Evolutionary conservation across 2,113 vertebrate species (phyloP).

Genomic region (Abramis brama): DNA sequence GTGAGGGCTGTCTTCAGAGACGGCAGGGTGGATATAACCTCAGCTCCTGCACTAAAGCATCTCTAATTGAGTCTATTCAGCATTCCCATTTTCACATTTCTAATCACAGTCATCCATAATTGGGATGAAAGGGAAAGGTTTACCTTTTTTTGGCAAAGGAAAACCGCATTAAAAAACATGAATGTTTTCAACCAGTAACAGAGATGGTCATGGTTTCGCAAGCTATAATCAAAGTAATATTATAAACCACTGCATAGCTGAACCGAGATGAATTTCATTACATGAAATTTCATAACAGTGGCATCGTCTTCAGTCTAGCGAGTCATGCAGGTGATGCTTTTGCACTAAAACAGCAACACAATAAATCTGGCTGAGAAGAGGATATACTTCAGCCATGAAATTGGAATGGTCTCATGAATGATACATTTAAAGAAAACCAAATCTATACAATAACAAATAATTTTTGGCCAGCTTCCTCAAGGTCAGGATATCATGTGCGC

Average conservation of each 20-base stretch:
- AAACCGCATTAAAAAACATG: background rate
- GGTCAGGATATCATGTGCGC: background rate
- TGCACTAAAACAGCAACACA: slow-evolving; percentile 30
- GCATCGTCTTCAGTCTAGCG: background rate
- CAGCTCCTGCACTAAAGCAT: slow-evolving; percentile 54
- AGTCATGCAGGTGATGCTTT: slow-evolving; percentile 18
- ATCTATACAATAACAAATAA: background rate
- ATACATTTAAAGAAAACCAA: slow-evolving; percentile 4
- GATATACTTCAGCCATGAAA: slow-evolving; percentile 42
- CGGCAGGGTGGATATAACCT: slow-evolving; percentile 50
- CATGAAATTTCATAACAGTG: background rate
- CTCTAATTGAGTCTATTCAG: slow-evolving; percentile 65
- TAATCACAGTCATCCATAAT: slow-evolving; percentile 43
- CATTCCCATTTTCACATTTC: slow-evolving; percentile 43
- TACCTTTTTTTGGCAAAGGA: background rate
- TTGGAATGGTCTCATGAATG: slow-evolving; percentile 28
- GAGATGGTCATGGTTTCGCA: background rate
- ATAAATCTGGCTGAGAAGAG: background rate
- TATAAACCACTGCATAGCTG: background rate
- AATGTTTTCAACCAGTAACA: slow-evolving; percentile 4
- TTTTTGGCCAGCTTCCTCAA: background rate
- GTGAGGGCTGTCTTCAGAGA: slow-evolving; percentile 31
- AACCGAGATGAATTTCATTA: background rate
- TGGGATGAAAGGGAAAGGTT: slow-evolving; percentile 23
- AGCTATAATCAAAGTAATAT: slow-evolving; percentile 36